phyloP scores from a whole-genome alignment of 2,113 vertebrate species.

The Onychorhynchus coronatus region DNA sequence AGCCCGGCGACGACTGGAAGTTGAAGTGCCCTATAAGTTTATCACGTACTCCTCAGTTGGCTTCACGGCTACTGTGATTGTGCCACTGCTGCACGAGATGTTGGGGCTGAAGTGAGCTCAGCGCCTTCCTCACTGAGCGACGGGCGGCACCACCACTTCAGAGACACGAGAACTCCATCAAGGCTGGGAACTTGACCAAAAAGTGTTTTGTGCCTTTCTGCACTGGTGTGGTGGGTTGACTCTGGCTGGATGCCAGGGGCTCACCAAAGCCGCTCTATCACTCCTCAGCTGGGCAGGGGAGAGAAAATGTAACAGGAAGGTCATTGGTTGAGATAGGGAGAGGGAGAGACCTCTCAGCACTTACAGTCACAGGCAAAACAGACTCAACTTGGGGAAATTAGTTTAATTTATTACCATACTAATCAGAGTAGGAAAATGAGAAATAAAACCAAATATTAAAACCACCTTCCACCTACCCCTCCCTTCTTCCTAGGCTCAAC shows the following conservation, averaged over 20 bases:
- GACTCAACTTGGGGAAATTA: neutral
- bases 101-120: conserved; percentile 79
- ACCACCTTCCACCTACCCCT: neutral
- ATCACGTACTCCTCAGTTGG: conserved; percentile 85
- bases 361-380: neutral
- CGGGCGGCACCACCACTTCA: neutral
- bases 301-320: neutral
- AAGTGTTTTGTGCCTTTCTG: conserved; percentile 30
- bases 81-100: conserved; percentile 78
- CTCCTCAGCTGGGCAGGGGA: neutral
- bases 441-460: neutral
- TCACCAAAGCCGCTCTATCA: neutral
- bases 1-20: conserved; percentile 81
- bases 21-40: conserved; percentile 93
- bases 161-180: fast-evolving
- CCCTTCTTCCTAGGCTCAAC: neutral
- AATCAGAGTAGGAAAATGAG: neutral
- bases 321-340: neutral
- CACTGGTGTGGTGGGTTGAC: neutral
- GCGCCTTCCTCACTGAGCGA: neutral
- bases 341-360: neutral
- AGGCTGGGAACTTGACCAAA: neutral
- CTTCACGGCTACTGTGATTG: conserved; percentile 79
- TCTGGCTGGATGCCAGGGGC: neutral
- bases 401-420: neutral